Base-by-base conservation (phyloP, 2,113 vertebrate species). In the Sinosuthora webbiana region DNA sequence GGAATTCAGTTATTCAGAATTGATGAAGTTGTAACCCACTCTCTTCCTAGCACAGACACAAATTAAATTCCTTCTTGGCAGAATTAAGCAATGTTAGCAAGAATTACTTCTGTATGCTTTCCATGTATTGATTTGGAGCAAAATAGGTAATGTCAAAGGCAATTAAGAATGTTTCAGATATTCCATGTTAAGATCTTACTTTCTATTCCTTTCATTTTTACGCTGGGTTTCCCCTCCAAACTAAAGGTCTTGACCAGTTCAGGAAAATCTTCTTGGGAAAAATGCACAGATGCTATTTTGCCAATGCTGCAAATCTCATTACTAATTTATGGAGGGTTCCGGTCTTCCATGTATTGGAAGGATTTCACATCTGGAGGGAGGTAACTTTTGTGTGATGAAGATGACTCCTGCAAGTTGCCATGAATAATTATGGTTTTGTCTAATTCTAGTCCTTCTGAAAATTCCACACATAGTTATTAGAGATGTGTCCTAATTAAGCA, bases 21-120 rank as follows among this genome's bases (percentile, higher is more conserved):
- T 71, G 14, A 76, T 73, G 42, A 95, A 89, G 49, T 45, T 85
- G 45, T 39, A 95, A 45, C 27, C 20, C 27, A 42, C 69, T 82
- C 49, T 67, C 42, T 90, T 35, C 39, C 47, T 23, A 87, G 42
- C 42, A 81, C 16, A 91, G 81, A 87, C 33, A 9, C 27, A 91
- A 94, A 83, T 87, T 77, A 45, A 70, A 70, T 89, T 93, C 49
- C n/a, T 78, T 92, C 64, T 67, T 83, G 79, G 41, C 56, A 83
- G 35, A n/a, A 77, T 75, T 91, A 78, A 81, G 22, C 13, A 57
- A 47, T 28, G 20, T 52, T 74, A 93, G 55, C 35, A 81, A 70
- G 60, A 83, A 80, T 86, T 67, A 74, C 35, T 55, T 77, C 33
- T 67, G 30, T 75, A 52, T 83, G 57, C 11, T 80, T 94, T 88